Conservation (phyloP, 2,797 vertebrate species). For the Pelochelys cantorii region DNA sequence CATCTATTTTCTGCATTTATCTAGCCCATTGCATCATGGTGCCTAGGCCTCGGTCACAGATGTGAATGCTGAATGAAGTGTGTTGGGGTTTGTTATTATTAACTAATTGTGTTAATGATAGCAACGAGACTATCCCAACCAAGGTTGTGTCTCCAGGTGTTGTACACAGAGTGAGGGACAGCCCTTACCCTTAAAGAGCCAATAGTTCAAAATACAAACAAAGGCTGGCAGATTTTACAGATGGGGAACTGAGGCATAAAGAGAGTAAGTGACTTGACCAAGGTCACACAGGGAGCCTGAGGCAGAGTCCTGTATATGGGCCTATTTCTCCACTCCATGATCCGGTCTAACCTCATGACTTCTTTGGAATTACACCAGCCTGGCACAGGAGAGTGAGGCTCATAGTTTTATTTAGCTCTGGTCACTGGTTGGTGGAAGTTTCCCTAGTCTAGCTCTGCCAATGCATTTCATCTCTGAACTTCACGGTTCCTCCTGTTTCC, state of each 20-base stretch:
- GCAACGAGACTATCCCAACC: not conserved
- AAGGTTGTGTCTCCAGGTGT: not conserved
- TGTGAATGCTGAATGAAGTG: not conserved
- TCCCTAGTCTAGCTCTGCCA: not conserved
- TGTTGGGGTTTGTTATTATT: not conserved
- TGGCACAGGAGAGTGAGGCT: not conserved
- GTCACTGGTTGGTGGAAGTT: not conserved
- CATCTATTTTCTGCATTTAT: not conserved
- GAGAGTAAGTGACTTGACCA: not conserved
- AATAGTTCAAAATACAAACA: not conserved
- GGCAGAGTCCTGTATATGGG: not conserved
- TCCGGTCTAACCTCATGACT: not conserved
- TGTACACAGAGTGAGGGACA: not conserved
- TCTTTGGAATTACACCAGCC: not conserved
- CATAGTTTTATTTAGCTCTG: not conserved
- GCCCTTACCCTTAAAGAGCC: not conserved
- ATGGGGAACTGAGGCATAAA: not conserved
- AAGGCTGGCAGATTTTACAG: not conserved
- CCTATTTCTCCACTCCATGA: not conserved
- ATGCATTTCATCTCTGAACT: not conserved
- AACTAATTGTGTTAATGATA: not conserved
- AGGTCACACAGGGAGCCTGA: not conserved
- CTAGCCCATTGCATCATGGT: rapidly evolving
- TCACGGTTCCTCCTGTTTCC: not conserved
- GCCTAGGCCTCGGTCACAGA: not conserved